Conservation (phyloP, 2,888 invertebrate species). For the Psylliodes chrysocephalus region DNA sequence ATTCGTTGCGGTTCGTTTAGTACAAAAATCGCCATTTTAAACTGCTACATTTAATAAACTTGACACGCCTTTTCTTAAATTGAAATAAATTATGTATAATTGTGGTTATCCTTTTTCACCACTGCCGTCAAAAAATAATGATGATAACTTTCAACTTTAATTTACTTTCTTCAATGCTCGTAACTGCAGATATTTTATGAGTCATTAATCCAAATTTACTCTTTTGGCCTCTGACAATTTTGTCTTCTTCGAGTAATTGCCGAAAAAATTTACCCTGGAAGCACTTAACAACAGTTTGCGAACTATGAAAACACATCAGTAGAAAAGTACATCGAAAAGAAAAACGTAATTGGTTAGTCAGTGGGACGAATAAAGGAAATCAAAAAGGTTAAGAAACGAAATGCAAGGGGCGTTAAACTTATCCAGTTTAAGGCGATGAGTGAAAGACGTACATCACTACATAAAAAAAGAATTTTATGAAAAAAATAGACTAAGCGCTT, state of each 20-base stretch:
- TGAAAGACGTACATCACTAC: no score
- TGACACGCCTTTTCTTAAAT: no score
- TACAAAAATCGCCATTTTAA: no score
- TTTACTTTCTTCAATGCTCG: not conserved
- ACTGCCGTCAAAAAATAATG: not conserved
- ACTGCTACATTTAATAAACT: no score
- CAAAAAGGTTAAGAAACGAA: no score
- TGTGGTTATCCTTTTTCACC: no score
- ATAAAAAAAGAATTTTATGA: no score
- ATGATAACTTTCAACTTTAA: constrained; percentile 6
- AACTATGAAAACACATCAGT: constrained; percentile 7
- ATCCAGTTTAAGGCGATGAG: no score
- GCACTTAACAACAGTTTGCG: not conserved
- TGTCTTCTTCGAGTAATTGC: not conserved
- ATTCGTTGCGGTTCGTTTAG: no score
- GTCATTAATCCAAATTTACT: constrained; percentile 14
- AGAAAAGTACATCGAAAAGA: not conserved
- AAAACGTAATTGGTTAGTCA: not conserved
- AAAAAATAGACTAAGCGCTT: no score
- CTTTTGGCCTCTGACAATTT: not conserved
- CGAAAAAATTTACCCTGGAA: not conserved
- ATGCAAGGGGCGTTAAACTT: no score
- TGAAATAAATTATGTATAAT: no score
- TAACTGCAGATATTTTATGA: constrained; percentile 10
- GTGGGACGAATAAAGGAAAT: not conserved